Percentiles rank a stretch among this genome's conserved stretches.
These are phyloP conservation scores for Dipodomys spectabilis DNA, from an alignment of 2,113 vertebrate species.

Conservation along the genomic window DNA sequence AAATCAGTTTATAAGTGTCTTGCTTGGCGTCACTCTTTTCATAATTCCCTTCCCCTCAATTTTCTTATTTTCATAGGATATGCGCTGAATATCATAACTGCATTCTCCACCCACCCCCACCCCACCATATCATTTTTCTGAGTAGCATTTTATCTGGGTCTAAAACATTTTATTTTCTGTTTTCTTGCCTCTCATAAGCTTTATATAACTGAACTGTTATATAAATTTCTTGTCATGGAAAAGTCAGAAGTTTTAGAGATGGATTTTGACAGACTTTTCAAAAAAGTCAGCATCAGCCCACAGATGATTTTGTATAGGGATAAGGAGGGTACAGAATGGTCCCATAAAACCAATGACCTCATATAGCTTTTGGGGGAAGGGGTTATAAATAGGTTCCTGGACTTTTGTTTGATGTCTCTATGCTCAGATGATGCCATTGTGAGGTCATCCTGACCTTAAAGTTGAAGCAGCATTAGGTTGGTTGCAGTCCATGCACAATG, in stretches of 20 bases:
- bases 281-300: not conserved
- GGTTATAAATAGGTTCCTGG: not conserved
- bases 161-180: slow-evolving; percentile 20
- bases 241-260: not conserved
- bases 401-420: not conserved
- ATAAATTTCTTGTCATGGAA: not conserved
- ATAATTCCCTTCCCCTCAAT: no score
- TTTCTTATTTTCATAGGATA: no score
- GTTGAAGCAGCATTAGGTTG: not conserved
- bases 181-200: not conserved
- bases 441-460: not conserved
- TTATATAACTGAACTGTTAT: not conserved
- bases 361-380: not conserved
- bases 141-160: slow-evolving; percentile 29
- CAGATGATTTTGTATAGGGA: not conserved
- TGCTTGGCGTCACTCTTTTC: no score
- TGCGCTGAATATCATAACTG: no score
- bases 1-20: no score
- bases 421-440: not conserved
- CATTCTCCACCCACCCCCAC: no score
- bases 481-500: not conserved
- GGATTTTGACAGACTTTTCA: slow-evolving; percentile 9
- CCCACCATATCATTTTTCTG: not conserved
- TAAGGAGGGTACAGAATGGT: not conserved
- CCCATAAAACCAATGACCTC: not conserved